Conservation (phyloP, 2,888 invertebrate genomes). For the Temnothorax rugatulus region DNA sequence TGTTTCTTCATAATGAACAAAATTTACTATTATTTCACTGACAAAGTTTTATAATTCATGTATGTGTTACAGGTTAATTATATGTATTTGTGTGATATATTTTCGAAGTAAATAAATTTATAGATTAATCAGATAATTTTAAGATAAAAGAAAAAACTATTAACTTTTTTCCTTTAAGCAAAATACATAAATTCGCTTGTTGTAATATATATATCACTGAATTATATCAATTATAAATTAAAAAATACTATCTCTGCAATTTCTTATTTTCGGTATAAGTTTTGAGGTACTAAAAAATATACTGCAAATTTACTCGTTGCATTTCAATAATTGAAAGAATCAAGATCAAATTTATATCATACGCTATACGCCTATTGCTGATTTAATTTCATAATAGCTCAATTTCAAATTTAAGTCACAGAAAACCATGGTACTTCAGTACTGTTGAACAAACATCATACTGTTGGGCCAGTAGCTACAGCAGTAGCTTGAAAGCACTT, state of each 20-base stretch:
- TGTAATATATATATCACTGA: neutral
- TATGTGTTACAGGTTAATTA: neutral
- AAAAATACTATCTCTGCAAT: neutral
- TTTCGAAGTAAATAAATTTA: neutral
- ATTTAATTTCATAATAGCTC: neutral
- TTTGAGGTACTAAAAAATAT: neutral
- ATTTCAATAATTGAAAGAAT: neutral
- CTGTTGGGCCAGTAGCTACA: neutral
- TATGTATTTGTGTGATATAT: neutral
- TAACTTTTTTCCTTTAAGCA: neutral
- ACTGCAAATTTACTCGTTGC: neutral
- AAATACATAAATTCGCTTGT: neutral
- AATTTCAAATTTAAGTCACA: constrained; percentile 2
- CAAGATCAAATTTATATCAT: neutral
- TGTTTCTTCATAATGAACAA: neutral
- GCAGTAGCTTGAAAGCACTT: constrained; percentile 28
- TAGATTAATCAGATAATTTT: neutral
- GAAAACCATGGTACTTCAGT: neutral
- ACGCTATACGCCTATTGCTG: neutral
- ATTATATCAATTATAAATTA: neutral
- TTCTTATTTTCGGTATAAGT: neutral
- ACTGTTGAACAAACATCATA: constrained; percentile 23
- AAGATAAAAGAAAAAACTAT: neutral
- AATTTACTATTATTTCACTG: neutral
- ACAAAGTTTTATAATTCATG: neutral